Conservation (phyloP, 2,113 vertebrate genomes). For the Urocynchramus pylzowi region DNA sequence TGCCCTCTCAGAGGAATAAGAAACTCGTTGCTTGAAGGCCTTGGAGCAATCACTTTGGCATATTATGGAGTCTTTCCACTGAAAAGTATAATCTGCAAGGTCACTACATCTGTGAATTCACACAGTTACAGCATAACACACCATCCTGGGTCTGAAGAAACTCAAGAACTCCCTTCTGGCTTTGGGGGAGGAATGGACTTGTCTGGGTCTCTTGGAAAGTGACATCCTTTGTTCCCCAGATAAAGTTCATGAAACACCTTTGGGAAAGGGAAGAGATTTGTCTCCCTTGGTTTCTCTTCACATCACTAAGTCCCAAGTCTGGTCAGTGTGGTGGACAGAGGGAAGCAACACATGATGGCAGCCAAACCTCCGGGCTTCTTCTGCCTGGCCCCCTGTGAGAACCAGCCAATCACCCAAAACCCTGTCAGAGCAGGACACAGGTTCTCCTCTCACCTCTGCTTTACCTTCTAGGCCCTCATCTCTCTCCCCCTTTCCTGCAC, state of each 20-base stretch:
- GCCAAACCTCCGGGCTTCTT: neutral
- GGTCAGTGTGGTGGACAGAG: neutral
- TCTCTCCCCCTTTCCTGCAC: neutral
- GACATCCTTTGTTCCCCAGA: neutral
- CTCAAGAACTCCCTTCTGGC: neutral
- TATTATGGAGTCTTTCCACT: neutral
- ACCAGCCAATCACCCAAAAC: neutral
- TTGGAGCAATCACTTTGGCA: neutral
- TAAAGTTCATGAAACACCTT: neutral
- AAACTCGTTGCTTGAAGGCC: neutral
- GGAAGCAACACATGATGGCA: neutral
- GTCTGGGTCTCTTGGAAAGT: neutral
- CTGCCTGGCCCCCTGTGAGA: neutral
- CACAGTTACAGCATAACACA: neutral
- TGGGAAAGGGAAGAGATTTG: neutral
- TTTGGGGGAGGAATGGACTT: neutral
- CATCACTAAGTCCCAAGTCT: neutral
- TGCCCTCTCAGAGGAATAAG: neutral
- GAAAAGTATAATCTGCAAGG: neutral
- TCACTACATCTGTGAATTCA: neutral
- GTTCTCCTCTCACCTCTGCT: neutral
- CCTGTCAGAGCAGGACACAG: neutral
- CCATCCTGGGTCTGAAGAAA: neutral
- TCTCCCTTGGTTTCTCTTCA: neutral
- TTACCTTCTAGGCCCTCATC: neutral